phyloP scores from a whole-genome alignment of 2,797 vertebrate species.

The Botia almorhae region DNA sequence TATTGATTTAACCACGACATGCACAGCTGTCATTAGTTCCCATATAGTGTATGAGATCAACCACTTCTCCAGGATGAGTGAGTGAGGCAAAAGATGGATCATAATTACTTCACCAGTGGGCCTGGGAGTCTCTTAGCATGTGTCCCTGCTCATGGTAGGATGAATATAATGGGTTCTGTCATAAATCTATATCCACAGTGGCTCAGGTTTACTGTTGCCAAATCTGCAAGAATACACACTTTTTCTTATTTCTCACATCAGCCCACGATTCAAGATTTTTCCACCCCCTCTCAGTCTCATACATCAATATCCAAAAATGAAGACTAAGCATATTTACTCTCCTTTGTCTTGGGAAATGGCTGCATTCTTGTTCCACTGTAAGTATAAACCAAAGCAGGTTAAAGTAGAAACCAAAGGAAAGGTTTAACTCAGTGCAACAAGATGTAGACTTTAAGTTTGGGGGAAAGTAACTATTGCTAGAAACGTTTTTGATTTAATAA shows the following conservation, averaged over 20 bases:
- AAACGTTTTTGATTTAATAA: constrained; percentile 28
- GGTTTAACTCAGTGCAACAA: neutral
- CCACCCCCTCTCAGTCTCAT: neutral
- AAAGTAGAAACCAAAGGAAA: neutral
- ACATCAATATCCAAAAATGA: constrained; percentile 34
- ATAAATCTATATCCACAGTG: constrained; percentile 24
- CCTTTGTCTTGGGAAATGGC: constrained; percentile 20
- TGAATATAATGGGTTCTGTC: constrained; percentile 21
- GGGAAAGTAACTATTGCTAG: neutral
- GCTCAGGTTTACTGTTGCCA: neutral
- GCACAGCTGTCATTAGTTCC: constrained; percentile 17
- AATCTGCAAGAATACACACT: constrained; percentile 23
- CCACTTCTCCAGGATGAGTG: constrained; percentile 33
- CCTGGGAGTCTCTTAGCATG: constrained; percentile 5
- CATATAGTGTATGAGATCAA: constrained; percentile 40
- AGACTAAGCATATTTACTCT: constrained; percentile 13
- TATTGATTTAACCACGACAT: constrained; percentile 53
- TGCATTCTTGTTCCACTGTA: neutral
- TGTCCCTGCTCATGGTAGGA: neutral
- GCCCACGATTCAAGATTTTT: neutral
- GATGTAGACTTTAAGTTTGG: neutral
- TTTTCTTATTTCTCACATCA: constrained; percentile 32
- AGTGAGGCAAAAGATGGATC: constrained; percentile 45
- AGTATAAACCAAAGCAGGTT: neutral
- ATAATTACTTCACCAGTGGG: constrained; percentile 37